phyloP scores from a whole-genome alignment of 1,140 invertebrate species.

The Tenebrio molitor region DNA sequence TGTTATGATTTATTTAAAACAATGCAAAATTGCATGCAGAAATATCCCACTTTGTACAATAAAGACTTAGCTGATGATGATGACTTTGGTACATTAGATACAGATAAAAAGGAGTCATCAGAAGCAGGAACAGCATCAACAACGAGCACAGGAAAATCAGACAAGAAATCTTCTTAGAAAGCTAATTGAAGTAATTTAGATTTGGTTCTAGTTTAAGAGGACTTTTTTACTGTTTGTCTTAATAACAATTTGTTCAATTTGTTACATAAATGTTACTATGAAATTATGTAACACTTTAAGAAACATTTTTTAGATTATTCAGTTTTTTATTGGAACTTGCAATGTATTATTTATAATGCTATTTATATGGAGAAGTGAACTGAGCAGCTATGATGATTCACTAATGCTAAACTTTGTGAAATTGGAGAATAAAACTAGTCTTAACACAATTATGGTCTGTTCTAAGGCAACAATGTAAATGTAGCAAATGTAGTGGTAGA shows the following conservation, averaged over 20 bases:
- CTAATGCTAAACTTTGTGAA: too few species aligned
- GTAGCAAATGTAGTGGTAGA: too few species aligned
- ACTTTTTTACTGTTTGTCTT: slow-evolving; percentile 29
- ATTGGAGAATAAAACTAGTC: too few species aligned
- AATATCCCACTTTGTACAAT: slow-evolving; percentile 90
- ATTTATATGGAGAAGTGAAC: too few species aligned
- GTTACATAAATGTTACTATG: slow-evolving; percentile 18
- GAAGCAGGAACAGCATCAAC: neutral
- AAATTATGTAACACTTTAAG: slow-evolving; percentile 2
- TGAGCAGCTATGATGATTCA: too few species aligned
- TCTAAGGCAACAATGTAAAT: too few species aligned
- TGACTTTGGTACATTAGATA: slow-evolving; percentile 64
- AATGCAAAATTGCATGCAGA: slow-evolving; percentile 94
- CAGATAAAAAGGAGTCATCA: slow-evolving; percentile 44
- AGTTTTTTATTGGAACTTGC: too few species aligned
- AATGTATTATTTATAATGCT: too few species aligned
- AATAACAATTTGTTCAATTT: slow-evolving; percentile 1
- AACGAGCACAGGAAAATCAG: neutral
- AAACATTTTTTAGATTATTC: too few species aligned
- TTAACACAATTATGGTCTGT: too few species aligned
- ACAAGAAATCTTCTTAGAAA: slow-evolving; percentile 5
- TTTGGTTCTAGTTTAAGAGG: slow-evolving; percentile 19
- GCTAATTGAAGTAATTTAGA: slow-evolving; percentile 3
- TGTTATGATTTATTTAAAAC: slow-evolving; percentile 91
- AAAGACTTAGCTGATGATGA: slow-evolving; percentile 72